Base-by-base conservation (phyloP, 1,140 invertebrate species). In the Mactra quadrangularis region DNA sequence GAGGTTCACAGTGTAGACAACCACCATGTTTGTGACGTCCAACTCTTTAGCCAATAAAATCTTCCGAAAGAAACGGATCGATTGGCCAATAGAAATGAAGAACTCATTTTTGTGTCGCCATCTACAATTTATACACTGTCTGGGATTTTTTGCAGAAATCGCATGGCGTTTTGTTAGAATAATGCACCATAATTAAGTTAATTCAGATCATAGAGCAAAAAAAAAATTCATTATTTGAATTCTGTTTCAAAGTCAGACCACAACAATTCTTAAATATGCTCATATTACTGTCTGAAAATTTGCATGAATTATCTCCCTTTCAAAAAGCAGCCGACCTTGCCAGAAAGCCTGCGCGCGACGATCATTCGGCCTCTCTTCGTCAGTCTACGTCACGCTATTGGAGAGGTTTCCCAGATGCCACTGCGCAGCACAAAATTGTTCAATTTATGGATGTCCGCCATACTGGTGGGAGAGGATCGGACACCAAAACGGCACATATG, bases 371-470 rank as follows among this genome's bases (percentile, higher is more conserved):
- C 68, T 64, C 57, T 62, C 79, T 87, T 88, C 87, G 87, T 86
- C 87, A 90, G 87, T 91, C 87, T 90, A 91, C 90, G 90, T 91
- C 90, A 91, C 87, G 88, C 86, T 82, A 87, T 84, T 87, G 88
- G 88, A 89, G 87, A 89, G 88, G 85, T 86, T 90, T 91, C 92
- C 92, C 91, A 92, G 87, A 89, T 91, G 90, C 85, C 92, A 89
- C 87, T 92, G 91, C 91, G 91, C 87, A 85, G 81, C 86, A 88
- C 83, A 87, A 78, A 88, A 85, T 76, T 85, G 82, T 86, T 87
- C 91, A 91, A 90, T 92, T 89, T 89, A 90, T 91, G 90, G 89
- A 92, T 87, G 91, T 89, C 91, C 91, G 92, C 91, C 92, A 93
- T 92, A 88, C 86, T 88, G 89, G 90, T 91, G 89, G 91, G 87